Conservation (phyloP, 2,113 vertebrate species). For the Xiphophorus hellerii region DNA sequence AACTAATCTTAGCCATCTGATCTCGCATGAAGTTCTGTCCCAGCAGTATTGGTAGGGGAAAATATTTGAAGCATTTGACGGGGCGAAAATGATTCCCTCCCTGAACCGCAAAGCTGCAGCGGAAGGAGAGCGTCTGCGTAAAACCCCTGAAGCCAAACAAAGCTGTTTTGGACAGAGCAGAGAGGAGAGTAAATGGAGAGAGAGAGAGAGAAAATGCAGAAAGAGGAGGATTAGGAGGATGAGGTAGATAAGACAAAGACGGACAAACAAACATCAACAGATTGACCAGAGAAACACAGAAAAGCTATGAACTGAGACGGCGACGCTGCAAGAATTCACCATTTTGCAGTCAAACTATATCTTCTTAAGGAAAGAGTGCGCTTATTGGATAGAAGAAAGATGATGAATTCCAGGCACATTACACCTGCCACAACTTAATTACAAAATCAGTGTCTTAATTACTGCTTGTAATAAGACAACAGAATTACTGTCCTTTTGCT, state of each 20-base stretch:
- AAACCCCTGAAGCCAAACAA: slow-evolving; percentile 12
- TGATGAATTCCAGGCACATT: slow-evolving; percentile 44
- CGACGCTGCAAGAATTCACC: slow-evolving; percentile 51
- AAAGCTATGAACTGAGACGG: slow-evolving; percentile 29
- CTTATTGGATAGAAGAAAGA: slow-evolving; percentile 14
- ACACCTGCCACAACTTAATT: slow-evolving; percentile 66
- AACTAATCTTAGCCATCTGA: slow-evolving; percentile 24
- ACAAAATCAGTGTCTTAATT: slow-evolving; percentile 72
- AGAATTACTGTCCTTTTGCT: slow-evolving; percentile 52
- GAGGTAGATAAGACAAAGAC: slow-evolving; percentile 47
- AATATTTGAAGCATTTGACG: slow-evolving; percentile 44
- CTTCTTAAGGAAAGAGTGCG: neutral
- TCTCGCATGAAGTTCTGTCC: slow-evolving; percentile 30
- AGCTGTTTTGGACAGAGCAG: slow-evolving; percentile 21
- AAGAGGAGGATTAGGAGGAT: slow-evolving; percentile 53
- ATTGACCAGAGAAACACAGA: slow-evolving; percentile 58
- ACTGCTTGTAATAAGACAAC: slow-evolving; percentile 61
- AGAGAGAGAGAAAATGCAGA: slow-evolving; percentile 14
- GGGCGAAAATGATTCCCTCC: slow-evolving; percentile 37
- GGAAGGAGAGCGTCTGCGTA: slow-evolving; percentile 16
- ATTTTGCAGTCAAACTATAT: slow-evolving; percentile 24
- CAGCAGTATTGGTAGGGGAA: slow-evolving; percentile 22
- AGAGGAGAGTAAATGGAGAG: slow-evolving; percentile 7
- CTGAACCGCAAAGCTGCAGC: slow-evolving; percentile 27
- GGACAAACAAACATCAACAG: slow-evolving; percentile 65